Base-by-base conservation (phyloP, 2,113 vertebrate species). In the Peromyscus leucopus region DNA sequence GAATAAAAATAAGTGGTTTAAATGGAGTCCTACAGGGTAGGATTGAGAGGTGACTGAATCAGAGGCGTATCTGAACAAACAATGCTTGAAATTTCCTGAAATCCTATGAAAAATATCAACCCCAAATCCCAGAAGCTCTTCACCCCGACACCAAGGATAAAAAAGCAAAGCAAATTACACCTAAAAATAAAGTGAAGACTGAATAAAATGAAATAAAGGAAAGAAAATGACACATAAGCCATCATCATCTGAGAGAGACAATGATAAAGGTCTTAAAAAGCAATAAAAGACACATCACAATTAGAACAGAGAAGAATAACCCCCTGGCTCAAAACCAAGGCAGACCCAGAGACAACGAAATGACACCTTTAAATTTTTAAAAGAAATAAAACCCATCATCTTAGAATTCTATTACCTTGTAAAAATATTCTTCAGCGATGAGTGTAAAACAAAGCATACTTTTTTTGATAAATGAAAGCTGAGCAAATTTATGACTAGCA, bases 341-440 rank as follows among this genome's bases (percentile, higher is more conserved):
- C 42, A 84, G 87, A 31, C 4, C 33, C 82, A 76, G 92, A 93
- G 91, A 96, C 61, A 61, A 80, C 9, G 22, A 91, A 65, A 94
- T 82, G 59, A 87, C 48, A 89, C 16, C 55, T 48, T 33, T 89
- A 59, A 89, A 74, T 13, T 74, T 88, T 69, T 88, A n/a, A 86
- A 95, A 71, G 65, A 88, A 88, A 94, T 79, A 95, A 93, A 91
- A 90, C 72, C 51, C n/a, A 67, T 91, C 87, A 89, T 71, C 36
- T 11, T 94, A 75, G 67, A 94, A 96, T 96, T 93, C 83, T 93
- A 51, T 90, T 93, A 93, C 85, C 82, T 78, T 93, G 36, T 67
- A 96, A 96, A 95, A 94, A 89, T 76, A 94, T 71, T 80, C 71
- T 96, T 95, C 61, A 93, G 93, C 93, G 89, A 95, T 80, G 33